Conservation (phyloP, 2,113 vertebrate species). For the Myrmecophaga tridactyla region DNA sequence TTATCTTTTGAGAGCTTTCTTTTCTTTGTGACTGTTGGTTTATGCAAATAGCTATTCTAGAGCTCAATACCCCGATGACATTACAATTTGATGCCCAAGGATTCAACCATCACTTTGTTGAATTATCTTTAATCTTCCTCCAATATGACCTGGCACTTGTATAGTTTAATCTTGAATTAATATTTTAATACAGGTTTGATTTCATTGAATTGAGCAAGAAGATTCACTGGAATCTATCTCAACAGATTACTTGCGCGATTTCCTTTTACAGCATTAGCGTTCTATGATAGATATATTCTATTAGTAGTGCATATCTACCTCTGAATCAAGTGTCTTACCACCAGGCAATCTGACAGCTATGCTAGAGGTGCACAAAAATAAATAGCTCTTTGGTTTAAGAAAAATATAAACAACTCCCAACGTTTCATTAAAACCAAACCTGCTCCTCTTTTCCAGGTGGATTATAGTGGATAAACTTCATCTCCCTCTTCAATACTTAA, state of each 20-base stretch:
- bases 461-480: conserved; percentile 18
- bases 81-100: neutral
- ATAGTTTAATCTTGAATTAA: conserved; percentile 69
- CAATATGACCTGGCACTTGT: conserved; percentile 53
- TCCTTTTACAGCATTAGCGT: neutral
- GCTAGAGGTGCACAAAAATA: conserved; percentile 44
- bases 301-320: neutral
- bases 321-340: conserved; percentile 27
- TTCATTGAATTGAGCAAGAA: conserved; percentile 62
- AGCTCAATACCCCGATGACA: neutral
- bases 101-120: neutral
- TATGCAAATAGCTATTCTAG: conserved; percentile 6
- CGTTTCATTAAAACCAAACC: conserved; percentile 47
- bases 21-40: neutral
- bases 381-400: conserved; percentile 35
- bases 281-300: neutral
- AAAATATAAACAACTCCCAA: conserved; percentile 15
- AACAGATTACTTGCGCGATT: conserved; percentile 14
- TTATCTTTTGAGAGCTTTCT: neutral
- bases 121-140: conserved; percentile 70
- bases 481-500: neutral
- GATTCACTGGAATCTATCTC: conserved; percentile 34
- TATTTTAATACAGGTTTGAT: conserved; percentile 75
- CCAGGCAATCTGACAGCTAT: conserved; percentile 52
- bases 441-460: neutral